These are phyloP conservation scores for Synergus gifuensis DNA, from an alignment of 2,888 invertebrate species.

Conservation along the genomic window DNA sequence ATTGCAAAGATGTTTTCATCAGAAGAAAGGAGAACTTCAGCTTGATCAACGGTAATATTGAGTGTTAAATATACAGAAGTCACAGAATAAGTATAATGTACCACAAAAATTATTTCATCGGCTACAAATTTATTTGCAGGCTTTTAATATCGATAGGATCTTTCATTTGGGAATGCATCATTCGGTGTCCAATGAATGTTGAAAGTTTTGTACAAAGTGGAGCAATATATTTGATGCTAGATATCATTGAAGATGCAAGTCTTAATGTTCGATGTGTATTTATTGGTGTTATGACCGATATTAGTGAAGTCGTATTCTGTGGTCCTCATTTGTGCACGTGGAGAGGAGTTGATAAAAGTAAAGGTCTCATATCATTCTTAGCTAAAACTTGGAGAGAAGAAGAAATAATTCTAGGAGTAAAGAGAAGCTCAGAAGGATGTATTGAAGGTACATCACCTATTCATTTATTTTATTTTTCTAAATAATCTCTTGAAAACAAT, in stretches of 20 bases:
- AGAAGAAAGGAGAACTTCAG: constrained; percentile 66
- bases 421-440: constrained; percentile 69
- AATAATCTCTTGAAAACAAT: constrained; percentile 24
- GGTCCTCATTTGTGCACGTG: constrained; percentile 78
- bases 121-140: constrained; percentile 53
- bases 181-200: constrained; percentile 63
- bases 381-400: constrained; percentile 77
- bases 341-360: constrained; percentile 71
- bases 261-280: constrained; percentile 74
- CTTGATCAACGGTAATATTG: constrained; percentile 67
- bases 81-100: neutral
- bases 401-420: constrained; percentile 70
- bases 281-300: constrained; percentile 76
- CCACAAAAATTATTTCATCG: neutral
- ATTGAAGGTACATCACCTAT: constrained; percentile 66
- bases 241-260: constrained; percentile 72
- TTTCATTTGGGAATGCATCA: constrained; percentile 76
- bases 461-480: constrained; percentile 12
- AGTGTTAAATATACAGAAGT: neutral
- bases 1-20: constrained; percentile 60
- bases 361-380: constrained; percentile 73
- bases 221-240: constrained; percentile 75
- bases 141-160: constrained; percentile 75
- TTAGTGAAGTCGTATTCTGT: constrained; percentile 72
- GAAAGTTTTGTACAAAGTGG: constrained; percentile 72